Conservation (phyloP, 1,140 invertebrate genomes). For the Drosophila nikananu region DNA sequence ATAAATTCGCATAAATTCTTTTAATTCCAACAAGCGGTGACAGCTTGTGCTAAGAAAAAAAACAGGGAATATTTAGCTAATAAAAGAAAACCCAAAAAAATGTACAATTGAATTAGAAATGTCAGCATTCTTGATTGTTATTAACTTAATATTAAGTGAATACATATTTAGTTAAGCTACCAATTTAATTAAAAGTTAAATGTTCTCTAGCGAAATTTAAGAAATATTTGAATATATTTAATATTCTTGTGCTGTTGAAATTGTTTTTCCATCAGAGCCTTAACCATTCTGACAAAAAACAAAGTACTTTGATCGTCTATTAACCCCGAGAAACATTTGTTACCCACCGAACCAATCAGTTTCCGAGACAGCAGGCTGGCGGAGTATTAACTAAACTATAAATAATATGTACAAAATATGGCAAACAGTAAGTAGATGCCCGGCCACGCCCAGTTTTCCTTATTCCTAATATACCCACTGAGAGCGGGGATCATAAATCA, state of each 20-base stretch:
- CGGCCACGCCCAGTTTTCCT: slow-evolving; percentile 40
- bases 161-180: background rate
- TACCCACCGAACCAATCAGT: slow-evolving; percentile 32
- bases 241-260: background rate
- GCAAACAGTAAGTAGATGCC: slow-evolving; percentile 48
- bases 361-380: background rate
- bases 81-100: background rate
- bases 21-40: slow-evolving; percentile 61
- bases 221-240: background rate
- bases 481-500: slow-evolving; percentile 64
- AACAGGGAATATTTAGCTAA: slow-evolving; percentile 8
- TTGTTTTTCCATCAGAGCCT: too few relatives aligned
- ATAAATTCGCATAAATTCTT: slow-evolving; percentile 67
- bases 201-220: background rate
- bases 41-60: slow-evolving; percentile 6
- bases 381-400: slow-evolving; percentile 62
- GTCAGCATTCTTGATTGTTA: slow-evolving; percentile 14
- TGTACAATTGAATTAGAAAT: background rate
- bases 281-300: slow-evolving; percentile 1
- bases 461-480: slow-evolving; percentile 10
- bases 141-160: slow-evolving; percentile 2
- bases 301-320: slow-evolving; percentile 45
- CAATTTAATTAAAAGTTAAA: background rate
- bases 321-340: slow-evolving; percentile 68
- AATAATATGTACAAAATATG: slow-evolving; percentile 75